These are phyloP conservation scores for Orycteropus afer DNA, from an alignment of 2,113 vertebrate genomes.

Conservation along the genomic window DNA sequence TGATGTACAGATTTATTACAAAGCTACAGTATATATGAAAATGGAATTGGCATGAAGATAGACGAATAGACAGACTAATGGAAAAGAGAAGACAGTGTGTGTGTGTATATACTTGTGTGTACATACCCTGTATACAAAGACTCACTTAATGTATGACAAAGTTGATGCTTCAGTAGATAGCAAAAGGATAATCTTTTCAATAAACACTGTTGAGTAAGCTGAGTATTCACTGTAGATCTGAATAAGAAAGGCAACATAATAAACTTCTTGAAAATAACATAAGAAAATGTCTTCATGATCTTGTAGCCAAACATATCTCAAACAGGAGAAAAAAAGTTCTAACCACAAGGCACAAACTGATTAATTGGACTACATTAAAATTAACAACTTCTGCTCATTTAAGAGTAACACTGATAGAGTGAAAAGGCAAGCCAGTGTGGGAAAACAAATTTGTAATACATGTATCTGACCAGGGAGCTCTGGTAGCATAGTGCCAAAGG, in stretches of 20 bases:
- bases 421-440: neutral
- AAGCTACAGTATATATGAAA: neutral
- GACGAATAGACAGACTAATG: neutral
- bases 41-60: neutral
- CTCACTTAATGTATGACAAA: neutral
- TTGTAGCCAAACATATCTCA: neutral
- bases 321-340: neutral
- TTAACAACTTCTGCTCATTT: neutral
- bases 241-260: neutral
- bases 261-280: neutral
- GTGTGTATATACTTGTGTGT: neutral
- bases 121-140: too few species aligned
- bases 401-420: neutral
- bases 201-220: neutral
- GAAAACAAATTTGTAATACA: neutral
- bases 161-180: neutral
- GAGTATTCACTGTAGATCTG: neutral
- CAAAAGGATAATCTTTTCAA: neutral
- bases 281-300: neutral
- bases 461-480: too few species aligned
- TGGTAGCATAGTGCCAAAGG: too few species aligned
- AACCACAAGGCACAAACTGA: neutral
- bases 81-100: neutral
- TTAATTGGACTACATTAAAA: neutral
- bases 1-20: neutral